Evolutionary conservation across 2,888 invertebrate genomes (phyloP).

Genomic region (Tachina lurida): DNA sequence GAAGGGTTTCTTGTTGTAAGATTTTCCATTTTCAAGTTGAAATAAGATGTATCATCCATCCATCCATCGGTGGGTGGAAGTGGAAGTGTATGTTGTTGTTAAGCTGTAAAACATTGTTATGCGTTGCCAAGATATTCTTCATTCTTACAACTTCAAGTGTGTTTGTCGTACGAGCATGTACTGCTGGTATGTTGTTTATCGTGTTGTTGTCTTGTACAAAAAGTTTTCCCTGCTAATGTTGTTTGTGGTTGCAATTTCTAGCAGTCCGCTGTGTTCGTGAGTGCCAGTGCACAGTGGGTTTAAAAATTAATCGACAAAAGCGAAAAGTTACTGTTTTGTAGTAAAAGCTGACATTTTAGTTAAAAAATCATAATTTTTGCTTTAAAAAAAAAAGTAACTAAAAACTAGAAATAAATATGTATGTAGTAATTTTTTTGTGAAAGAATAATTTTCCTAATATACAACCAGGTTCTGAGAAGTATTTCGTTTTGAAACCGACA

Average conservation of each 20-base stretch:
- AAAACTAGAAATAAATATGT: too few species aligned
- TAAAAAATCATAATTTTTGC: too few species aligned
- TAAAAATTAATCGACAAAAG: neutral
- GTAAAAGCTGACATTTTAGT: neutral
- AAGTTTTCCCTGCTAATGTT: constrained; percentile 27
- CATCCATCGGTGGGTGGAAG: neutral
- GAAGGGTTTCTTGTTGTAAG: constrained; percentile 57
- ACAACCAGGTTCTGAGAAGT: too few species aligned
- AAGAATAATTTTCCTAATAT: too few species aligned
- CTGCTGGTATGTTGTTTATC: constrained; percentile 48
- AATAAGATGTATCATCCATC: constrained; percentile 12
- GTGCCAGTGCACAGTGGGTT: constrained; percentile 11
- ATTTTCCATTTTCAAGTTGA: constrained; percentile 36
- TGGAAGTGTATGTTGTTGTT: constrained; percentile 36
- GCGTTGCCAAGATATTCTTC: constrained; percentile 58
- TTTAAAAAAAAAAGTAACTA: too few species aligned
- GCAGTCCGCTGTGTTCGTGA: neutral
- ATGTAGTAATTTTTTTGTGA: too few species aligned
- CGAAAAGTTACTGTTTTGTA: neutral
- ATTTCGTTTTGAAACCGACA: too few species aligned
- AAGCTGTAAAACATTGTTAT: constrained; percentile 51
- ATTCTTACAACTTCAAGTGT: constrained; percentile 37
- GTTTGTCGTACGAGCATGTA: constrained; percentile 20
- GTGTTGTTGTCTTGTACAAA: constrained; percentile 50
- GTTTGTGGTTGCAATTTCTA: constrained; percentile 26